A percentile compares a stretch with the other conserved stretches of the same genome.
These are phyloP conservation scores for Drosophila pseudotalamancana DNA, from an alignment of 2,888 invertebrate genomes.

Conservation along the genomic window DNA sequence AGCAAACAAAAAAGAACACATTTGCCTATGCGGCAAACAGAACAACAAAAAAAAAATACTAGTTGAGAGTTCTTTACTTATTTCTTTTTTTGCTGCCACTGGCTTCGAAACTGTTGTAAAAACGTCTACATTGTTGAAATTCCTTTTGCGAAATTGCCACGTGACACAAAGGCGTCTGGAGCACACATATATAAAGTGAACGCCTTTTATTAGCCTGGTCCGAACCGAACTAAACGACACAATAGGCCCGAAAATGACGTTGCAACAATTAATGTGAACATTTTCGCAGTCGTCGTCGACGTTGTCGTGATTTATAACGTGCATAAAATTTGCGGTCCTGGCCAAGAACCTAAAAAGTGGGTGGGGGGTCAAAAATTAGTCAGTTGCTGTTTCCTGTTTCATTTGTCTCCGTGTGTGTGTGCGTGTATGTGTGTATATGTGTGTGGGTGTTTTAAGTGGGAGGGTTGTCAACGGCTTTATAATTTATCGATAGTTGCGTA, in stretches of 20 bases:
- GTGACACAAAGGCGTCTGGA: conserved; percentile 81
- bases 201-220: conserved; percentile 71
- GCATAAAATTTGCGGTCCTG: conserved; percentile 75
- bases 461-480: conserved; percentile 45
- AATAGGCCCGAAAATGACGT: conserved; percentile 80
- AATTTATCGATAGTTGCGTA: conserved; percentile 69
- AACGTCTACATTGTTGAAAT: conserved; percentile 82
- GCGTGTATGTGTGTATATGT: not conserved
- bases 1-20: conserved; percentile 23
- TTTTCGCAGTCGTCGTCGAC: conserved; percentile 67
- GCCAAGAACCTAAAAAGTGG: conserved; percentile 54
- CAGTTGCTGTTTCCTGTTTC: conserved; percentile 37
- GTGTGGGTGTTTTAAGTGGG: not conserved
- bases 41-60: conserved; percentile 55
- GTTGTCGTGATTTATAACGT: conserved; percentile 74
- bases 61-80: conserved; percentile 54
- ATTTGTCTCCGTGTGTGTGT: not conserved
- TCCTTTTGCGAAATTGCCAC: conserved; percentile 77
- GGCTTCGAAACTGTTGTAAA: conserved; percentile 66
- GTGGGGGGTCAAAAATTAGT: conserved; percentile 58
- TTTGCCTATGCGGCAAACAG: conserved; percentile 54
- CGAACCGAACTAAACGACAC: conserved; percentile 43
- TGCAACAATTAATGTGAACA: conserved; percentile 80
- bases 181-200: conserved; percentile 51
- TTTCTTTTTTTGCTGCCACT: conserved; percentile 16